Base-by-base conservation (phyloP, 1,140 invertebrate species). In the Drosophila lini region DNA sequence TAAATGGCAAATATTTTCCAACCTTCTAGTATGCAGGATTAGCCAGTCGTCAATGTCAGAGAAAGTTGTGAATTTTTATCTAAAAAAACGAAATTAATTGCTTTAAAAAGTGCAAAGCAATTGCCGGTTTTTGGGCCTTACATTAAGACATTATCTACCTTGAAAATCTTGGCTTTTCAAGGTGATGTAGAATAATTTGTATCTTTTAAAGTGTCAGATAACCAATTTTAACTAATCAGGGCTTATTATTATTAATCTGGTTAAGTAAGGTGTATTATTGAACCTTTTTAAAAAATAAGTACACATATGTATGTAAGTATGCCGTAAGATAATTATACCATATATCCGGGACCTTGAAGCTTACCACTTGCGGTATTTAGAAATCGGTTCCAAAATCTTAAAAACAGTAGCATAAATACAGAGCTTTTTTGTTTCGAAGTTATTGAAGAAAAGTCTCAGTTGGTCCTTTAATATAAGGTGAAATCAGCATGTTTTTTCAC, bases 1-100 rank as follows among this genome's bases (percentile, higher is more conserved):
- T 41, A 74, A 73, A 58, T 57, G 44, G 70, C 28, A 55, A 75
- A 75, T 69, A 62, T 56, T 63, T 38, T 58, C 36, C 13, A 9
- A 70, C 64, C 31, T 36, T 40, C 11, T 36, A 53, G 40, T 52
- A 13, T 8, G 13, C 40, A n/a, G 10, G n/a, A 59, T 71, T 45
- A 15, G 47, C 48, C 0, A 22, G 38, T 3, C 2, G 19, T 22
- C 19, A 71, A 56, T 62, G 57, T 58, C 32, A 19, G 28, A 11
- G 28, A 7, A 60, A 69, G 58, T 79, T 74, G n/a, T 44, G 22
- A 1, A 42, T 34, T 41, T 19, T 42, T 42, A 38, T 41, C 10
- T 4, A 28, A n/a, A 8, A 13, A 44, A 47, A 22, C 19, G 19
- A n/a, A n/a, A n/a, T n/a, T n/a, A n/a, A n/a, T n/a, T n/a, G n/a